Conservation (phyloP, 2,113 vertebrate genomes). For the Struthidea cinerea region DNA sequence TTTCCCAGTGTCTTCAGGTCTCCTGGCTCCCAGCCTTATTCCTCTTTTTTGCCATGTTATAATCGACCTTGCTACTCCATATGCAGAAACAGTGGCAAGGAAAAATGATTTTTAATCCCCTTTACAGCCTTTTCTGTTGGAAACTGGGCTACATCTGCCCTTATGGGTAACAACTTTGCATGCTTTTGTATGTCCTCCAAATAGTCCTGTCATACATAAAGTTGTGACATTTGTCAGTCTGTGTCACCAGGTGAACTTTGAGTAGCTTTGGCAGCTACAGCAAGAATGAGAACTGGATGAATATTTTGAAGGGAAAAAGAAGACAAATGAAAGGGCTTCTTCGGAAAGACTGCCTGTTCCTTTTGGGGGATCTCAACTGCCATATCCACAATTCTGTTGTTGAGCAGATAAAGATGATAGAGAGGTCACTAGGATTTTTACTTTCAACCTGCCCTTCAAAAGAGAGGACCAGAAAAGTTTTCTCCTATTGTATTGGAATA, state of each 20-base stretch:
- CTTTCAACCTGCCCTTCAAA: background rate
- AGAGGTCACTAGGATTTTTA: background rate
- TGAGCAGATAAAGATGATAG: background rate
- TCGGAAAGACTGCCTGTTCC: background rate
- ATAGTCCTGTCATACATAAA: background rate
- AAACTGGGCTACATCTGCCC: background rate
- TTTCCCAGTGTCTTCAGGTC: background rate
- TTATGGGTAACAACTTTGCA: background rate
- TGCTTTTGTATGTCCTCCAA: background rate
- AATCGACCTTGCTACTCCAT: background rate
- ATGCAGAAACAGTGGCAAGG: background rate
- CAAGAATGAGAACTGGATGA: background rate
- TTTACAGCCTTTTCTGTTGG: background rate
- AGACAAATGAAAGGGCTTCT: background rate
- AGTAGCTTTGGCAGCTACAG: background rate
- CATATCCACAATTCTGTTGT: background rate
- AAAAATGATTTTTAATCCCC: background rate
- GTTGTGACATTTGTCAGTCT: background rate
- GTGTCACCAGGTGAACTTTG: background rate
- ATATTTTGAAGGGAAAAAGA: background rate
- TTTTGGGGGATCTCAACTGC: background rate
- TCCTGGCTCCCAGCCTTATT: background rate
- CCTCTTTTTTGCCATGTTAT: background rate
- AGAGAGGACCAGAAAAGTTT: background rate
- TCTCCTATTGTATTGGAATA: background rate